These are phyloP conservation scores for Drosophila imparisetae DNA, from an alignment of 2,888 invertebrate genomes.

Conservation along the genomic window DNA sequence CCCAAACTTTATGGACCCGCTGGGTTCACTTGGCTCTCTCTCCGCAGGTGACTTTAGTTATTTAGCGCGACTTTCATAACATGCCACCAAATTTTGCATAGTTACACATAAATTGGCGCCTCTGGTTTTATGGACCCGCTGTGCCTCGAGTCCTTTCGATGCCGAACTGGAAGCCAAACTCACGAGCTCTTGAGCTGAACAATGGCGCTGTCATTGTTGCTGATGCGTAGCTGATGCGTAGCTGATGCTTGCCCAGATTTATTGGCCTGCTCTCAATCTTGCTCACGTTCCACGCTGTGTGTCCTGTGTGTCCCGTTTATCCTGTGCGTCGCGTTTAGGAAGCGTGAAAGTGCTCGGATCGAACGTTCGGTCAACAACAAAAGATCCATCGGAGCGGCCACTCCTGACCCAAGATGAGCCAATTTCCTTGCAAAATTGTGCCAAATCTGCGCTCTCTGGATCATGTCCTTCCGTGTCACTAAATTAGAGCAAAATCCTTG, in stretches of 20 bases:
- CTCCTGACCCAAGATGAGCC: slow-evolving; percentile 64
- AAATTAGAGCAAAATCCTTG: slow-evolving; percentile 67
- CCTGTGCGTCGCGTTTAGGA: slow-evolving; percentile 32
- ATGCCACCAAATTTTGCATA: slow-evolving; percentile 55
- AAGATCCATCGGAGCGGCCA: slow-evolving; percentile 51
- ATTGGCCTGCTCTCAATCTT: slow-evolving; percentile 71
- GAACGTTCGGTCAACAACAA: slow-evolving; percentile 55
- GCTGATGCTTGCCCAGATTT: slow-evolving; percentile 69
- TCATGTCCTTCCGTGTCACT: slow-evolving; percentile 56
- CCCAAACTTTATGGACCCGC: slow-evolving; percentile 29
- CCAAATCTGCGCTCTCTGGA: slow-evolving; percentile 45
- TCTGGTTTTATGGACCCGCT: slow-evolving; percentile 41
- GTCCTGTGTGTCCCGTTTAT: not conserved
- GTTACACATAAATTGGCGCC: slow-evolving; percentile 33
- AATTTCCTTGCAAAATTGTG: slow-evolving; percentile 65
- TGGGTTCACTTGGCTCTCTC: slow-evolving; percentile 1
- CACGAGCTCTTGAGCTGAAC: slow-evolving; percentile 61
- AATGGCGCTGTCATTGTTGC: slow-evolving; percentile 59
- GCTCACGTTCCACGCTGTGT: slow-evolving; percentile 65
- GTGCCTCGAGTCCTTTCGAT: slow-evolving; percentile 9
- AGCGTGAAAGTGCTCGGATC: slow-evolving; percentile 73
- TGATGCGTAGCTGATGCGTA: slow-evolving; percentile 60
- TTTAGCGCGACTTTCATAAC: not conserved
- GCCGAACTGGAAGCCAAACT: slow-evolving; percentile 8
- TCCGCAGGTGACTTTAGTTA: not conserved